Conservation (phyloP, 1,140 invertebrate genomes). For the Anthonomus grandis region DNA sequence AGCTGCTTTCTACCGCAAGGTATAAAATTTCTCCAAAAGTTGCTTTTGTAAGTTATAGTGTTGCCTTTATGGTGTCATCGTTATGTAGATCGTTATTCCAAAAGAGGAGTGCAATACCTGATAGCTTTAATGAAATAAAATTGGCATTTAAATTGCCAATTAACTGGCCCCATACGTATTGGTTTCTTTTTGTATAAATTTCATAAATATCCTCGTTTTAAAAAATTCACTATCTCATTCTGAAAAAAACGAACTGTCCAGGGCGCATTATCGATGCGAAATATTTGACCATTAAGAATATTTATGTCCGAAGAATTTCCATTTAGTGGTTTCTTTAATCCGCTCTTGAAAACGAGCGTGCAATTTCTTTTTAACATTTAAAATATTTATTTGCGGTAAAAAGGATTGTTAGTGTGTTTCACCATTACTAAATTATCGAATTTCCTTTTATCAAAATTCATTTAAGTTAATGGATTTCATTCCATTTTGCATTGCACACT, state of each 20-base stretch:
- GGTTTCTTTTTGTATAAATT: neutral
- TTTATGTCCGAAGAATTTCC: conserved; percentile 14
- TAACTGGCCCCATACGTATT: neutral
- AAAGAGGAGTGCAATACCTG: too few relatives aligned
- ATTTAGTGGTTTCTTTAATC: conserved; percentile 15
- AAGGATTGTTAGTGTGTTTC: too few relatives aligned
- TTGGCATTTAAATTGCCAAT: neutral
- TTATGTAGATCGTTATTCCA: too few relatives aligned
- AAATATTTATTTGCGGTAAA: neutral
- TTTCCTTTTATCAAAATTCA: too few relatives aligned
- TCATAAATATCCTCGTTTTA: neutral
- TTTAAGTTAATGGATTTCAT: too few relatives aligned
- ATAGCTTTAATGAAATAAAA: neutral
- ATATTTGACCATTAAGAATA: conserved; percentile 15
- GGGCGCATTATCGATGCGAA: conserved; percentile 6
- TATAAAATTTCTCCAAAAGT: neutral
- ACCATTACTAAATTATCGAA: too few relatives aligned
- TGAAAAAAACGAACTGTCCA: neutral
- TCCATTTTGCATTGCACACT: too few relatives aligned
- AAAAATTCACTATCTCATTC: neutral
- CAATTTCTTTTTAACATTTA: conserved; percentile 14
- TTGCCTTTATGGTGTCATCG: too few relatives aligned
- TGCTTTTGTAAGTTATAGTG: too few relatives aligned
- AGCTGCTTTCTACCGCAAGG: neutral
- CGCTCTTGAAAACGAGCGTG: neutral